A percentile compares a stretch with the other conserved stretches of the same genome.
These are phyloP conservation scores for Mustela lutreola DNA, from an alignment of 2,113 vertebrate species.

Conservation along the genomic window DNA sequence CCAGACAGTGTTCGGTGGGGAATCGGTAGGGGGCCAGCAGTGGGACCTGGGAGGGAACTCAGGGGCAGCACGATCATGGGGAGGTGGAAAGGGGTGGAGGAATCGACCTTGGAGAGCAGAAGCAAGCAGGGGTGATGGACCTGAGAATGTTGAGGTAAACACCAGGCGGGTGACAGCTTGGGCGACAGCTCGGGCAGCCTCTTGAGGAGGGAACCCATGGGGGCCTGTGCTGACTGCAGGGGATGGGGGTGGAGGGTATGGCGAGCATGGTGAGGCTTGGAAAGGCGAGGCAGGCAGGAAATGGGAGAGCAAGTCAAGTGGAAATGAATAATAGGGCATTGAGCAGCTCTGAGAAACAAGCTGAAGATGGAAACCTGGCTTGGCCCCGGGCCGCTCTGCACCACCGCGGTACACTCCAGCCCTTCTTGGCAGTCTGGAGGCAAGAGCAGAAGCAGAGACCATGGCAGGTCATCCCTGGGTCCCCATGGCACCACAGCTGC, in stretches of 20 bases:
- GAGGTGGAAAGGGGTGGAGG: not conserved
- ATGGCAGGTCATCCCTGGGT: too few species aligned
- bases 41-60: not conserved
- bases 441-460: not conserved
- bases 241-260: not conserved
- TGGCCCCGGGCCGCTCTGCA: fast-evolving
- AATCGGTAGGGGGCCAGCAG: not conserved
- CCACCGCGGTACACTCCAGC: fast-evolving
- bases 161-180: not conserved
- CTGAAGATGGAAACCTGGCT: not conserved
- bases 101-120: not conserved
- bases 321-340: not conserved
- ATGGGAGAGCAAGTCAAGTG: not conserved
- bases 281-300: not conserved
- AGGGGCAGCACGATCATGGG: not conserved
- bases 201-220: not conserved
- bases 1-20: not conserved
- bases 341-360: not conserved
- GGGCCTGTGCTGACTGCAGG: not conserved
- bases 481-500: not conserved
- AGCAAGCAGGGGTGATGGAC: not conserved
- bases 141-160: not conserved
- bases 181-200: not conserved
- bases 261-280: not conserved
- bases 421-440: not conserved